Evolutionary conservation across 2,797 vertebrate species (phyloP).

Genomic region (Argentina silus): DNA sequence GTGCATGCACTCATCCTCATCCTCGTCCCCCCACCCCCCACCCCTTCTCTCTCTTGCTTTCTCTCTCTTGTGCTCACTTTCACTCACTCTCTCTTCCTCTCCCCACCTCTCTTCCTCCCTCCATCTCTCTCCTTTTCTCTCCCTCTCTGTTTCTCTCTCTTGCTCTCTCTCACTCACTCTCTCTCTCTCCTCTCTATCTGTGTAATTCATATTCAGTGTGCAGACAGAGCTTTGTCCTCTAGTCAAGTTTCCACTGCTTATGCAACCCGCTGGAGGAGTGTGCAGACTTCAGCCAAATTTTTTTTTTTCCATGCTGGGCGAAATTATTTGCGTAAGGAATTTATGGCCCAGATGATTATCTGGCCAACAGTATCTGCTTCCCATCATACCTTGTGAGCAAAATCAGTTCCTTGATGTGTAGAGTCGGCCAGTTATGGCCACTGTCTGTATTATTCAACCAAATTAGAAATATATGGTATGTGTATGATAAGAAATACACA

Average conservation of each 20-base stretch:
- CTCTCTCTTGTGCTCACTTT: not conserved
- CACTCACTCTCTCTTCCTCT: slow-evolving; percentile 10
- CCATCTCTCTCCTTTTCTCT: not conserved
- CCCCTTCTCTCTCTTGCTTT: slow-evolving; percentile 1
- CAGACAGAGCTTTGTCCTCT: slow-evolving; percentile 72
- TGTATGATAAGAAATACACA: too few species aligned
- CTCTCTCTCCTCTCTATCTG: slow-evolving; percentile 38
- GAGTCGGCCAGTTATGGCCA: slow-evolving; percentile 9
- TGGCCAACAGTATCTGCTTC: slow-evolving; percentile 53
- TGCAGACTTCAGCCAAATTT: slow-evolving; percentile 52
- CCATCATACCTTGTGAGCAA: slow-evolving; percentile 43
- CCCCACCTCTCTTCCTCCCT: slow-evolving; percentile 9
- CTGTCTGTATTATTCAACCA: slow-evolving; percentile 9
- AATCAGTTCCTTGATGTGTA: slow-evolving; percentile 28
- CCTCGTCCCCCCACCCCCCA: slow-evolving; percentile 29
- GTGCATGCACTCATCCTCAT: not conserved
- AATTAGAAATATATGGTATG: not conserved
- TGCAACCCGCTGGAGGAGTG: slow-evolving; percentile 70
- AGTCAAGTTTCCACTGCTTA: slow-evolving; percentile 79
- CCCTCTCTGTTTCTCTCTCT: not conserved
- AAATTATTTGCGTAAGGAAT: slow-evolving; percentile 61
- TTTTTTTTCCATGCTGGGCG: slow-evolving; percentile 40
- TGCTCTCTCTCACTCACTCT: not conserved
- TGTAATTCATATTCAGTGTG: slow-evolving; percentile 65
- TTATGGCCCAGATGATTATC: slow-evolving; percentile 51